These are phyloP conservation scores for Grammomys dolichurus DNA, from an alignment of 2,113 vertebrate genomes.

Conservation along the genomic window DNA sequence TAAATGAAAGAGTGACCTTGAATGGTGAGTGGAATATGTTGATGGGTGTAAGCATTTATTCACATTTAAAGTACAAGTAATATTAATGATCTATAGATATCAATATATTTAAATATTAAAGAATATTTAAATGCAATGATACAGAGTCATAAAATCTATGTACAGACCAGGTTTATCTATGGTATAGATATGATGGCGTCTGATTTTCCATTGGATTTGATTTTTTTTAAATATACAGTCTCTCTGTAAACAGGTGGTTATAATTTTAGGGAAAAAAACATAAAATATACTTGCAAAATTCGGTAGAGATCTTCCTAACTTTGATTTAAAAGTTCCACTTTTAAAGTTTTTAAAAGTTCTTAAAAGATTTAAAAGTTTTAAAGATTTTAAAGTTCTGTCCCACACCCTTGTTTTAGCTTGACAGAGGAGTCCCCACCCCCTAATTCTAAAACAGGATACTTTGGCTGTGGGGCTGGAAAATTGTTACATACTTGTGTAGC, in stretches of 20 bases:
- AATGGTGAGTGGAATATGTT: background rate
- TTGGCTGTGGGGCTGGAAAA: conserved; percentile 87
- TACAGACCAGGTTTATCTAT: background rate
- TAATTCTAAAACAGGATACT: conserved; percentile 81
- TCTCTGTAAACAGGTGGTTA: conserved; percentile 49
- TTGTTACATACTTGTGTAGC: conserved; percentile 84
- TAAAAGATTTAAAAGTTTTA: no score
- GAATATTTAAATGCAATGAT: background rate
- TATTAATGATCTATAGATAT: background rate
- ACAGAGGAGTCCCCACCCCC: conserved; percentile 14
- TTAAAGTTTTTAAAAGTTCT: no score
- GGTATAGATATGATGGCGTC: background rate
- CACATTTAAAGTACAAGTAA: conserved; percentile 44
- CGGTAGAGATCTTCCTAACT: conserved; percentile 59
- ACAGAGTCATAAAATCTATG: background rate
- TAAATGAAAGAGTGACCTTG: background rate
- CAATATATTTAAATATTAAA: background rate
- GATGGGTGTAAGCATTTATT: background rate
- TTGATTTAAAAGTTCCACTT: conserved; percentile 60
- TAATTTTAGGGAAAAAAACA: conserved; percentile 70
- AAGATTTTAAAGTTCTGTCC: conserved; percentile 64
- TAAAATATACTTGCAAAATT: conserved; percentile 59
- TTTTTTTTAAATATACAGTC: conserved; percentile 58
- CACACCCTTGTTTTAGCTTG: conserved; percentile 69
- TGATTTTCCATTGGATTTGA: background rate